Percentiles rank a stretch among this genome's conserved stretches.
phyloP scores from a whole-genome alignment of 2,113 vertebrate genomes.

The Ceyx margarethae region DNA sequence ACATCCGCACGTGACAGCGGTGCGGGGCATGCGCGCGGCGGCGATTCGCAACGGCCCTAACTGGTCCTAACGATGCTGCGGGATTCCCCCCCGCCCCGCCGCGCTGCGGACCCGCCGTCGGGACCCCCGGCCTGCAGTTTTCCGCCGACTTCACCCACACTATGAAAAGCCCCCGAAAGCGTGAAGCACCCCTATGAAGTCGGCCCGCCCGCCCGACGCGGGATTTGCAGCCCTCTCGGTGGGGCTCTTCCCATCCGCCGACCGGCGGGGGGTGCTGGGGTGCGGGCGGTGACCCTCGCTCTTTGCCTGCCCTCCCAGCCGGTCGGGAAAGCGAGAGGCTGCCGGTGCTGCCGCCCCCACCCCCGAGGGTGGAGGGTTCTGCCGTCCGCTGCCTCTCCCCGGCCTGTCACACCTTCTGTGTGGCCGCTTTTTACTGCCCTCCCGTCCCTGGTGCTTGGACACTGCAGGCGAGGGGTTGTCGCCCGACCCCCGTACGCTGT shows the following conservation, averaged over 20 bases:
- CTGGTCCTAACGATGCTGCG: too few species aligned
- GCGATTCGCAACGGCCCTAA: background rate
- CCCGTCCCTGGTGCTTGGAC: too few species aligned
- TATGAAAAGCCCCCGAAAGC: background rate
- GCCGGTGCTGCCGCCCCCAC: too few species aligned
- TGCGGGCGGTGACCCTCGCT: background rate
- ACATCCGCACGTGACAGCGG: background rate
- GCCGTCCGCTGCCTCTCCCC: background rate
- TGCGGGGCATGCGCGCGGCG: background rate
- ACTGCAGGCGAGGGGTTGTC: background rate
- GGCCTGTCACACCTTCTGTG: background rate
- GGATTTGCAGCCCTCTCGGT: background rate
- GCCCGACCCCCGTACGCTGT: fast-evolving
- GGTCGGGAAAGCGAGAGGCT: too few species aligned
- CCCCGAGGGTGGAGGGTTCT: background rate
- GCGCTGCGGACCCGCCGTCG: background rate
- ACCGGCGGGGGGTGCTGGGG: background rate
- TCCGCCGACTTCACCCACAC: too few species aligned
- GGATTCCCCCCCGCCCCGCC: background rate
- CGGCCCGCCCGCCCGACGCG: background rate
- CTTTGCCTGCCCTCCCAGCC: background rate
- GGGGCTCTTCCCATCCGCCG: background rate
- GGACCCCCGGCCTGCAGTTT: background rate
- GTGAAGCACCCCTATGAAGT: background rate
- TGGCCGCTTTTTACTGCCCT: fast-evolving